Evolutionary conservation across 2,797 vertebrate genomes (phyloP).

Genomic region (Meda fulgida): DNA sequence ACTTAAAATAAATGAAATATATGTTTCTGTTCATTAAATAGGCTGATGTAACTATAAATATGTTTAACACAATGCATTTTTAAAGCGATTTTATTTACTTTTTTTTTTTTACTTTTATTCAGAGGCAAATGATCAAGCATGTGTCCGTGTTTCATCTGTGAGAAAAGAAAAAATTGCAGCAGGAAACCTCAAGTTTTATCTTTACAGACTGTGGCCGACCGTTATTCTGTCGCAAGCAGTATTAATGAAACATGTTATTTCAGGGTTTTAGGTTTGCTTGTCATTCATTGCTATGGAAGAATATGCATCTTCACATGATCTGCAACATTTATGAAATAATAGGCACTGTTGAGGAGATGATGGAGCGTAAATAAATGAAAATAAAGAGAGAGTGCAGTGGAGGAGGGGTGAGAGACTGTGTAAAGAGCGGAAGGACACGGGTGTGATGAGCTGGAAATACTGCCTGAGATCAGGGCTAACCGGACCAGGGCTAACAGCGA

Average conservation of each 20-base stretch:
- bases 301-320: not conserved
- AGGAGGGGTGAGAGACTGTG: not conserved
- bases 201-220: not conserved
- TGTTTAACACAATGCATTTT: too few relatives aligned
- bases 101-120: not conserved
- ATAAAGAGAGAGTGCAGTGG: not conserved
- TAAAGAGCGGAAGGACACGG: not conserved
- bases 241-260: not conserved
- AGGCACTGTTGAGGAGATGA: too few relatives aligned
- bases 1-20: too few relatives aligned
- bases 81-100: too few relatives aligned
- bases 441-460: not conserved
- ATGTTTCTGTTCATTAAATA: too few relatives aligned
- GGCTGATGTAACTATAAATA: too few relatives aligned
- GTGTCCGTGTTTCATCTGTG: not conserved
- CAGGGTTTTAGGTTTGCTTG: not conserved
- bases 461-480: too few relatives aligned
- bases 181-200: conserved; percentile 31
- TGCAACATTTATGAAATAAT: not conserved
- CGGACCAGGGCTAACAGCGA: too few relatives aligned
- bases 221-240: not conserved
- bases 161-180: not conserved
- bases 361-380: not conserved
- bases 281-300: not conserved
- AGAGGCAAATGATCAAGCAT: not conserved